Conservation (phyloP, 2,888 invertebrate genomes). For the Oegoconia quadripuncta region DNA sequence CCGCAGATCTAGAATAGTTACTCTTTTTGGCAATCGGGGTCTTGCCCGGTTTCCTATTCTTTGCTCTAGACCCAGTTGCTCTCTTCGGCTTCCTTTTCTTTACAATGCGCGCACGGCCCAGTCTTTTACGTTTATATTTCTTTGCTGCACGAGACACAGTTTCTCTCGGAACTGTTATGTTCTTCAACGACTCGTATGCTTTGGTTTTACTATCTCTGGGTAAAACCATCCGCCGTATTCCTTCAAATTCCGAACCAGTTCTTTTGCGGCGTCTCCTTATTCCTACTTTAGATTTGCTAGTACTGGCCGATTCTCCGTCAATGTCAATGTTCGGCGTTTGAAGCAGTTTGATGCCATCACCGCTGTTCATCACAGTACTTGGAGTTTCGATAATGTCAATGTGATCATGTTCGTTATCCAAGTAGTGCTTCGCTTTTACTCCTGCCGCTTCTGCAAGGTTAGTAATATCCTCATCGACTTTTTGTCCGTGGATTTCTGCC, state of each 20-base stretch:
- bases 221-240: slow-evolving; percentile 22
- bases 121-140: not conserved
- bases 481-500: not conserved
- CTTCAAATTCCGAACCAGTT: too few species aligned
- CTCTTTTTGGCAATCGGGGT: not conserved
- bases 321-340: not conserved
- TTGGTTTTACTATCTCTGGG: slow-evolving; percentile 34
- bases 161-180: slow-evolving; percentile 27
- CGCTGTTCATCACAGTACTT: not conserved
- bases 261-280: not conserved
- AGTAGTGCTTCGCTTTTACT: not conserved
- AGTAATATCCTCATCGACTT: not conserved
- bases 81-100: not conserved
- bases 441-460: not conserved
- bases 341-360: not conserved
- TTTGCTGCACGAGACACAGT: not conserved
- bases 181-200: slow-evolving; percentile 28
- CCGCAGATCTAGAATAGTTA: not conserved
- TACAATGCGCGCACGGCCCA: not conserved
- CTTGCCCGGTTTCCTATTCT: not conserved
- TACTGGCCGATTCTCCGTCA: not conserved
- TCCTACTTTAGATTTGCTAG: slow-evolving; percentile 2
- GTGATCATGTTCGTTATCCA: not conserved
- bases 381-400: not conserved
- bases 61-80: not conserved